A percentile compares a stretch with the other conserved stretches of the same genome.
Conservation (phyloP, 2,888 invertebrate species). For the Pollenia griseotomentosa region DNA sequence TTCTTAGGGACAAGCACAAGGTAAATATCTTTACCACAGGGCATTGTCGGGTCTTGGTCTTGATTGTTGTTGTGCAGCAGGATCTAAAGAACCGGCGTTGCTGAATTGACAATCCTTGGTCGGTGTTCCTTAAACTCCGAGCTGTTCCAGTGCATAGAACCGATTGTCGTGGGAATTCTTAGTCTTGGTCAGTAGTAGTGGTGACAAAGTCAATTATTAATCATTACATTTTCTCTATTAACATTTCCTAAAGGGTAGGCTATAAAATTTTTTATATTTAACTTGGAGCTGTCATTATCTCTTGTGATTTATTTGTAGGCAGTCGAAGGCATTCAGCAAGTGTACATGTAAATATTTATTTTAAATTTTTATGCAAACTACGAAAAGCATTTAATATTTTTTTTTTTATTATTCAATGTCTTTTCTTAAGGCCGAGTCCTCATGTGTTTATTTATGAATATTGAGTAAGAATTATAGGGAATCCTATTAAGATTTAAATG, state of each 20-base stretch:
- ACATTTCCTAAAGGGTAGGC: neutral
- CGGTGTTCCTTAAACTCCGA: too few species aligned
- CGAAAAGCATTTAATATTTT: neutral
- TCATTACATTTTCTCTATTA: neutral
- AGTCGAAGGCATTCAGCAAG: neutral
- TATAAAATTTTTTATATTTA: neutral
- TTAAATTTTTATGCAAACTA: constrained; percentile 24
- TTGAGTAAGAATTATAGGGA: constrained; percentile 8
- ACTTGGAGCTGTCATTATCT: constrained; percentile 15
- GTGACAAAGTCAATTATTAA: too few species aligned
- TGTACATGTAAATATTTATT: constrained; percentile 34
- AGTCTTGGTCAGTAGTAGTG: too few species aligned
- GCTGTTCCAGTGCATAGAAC: too few species aligned
- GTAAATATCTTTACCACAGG: too few species aligned
- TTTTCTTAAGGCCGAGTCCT: neutral
- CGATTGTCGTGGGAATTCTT: too few species aligned
- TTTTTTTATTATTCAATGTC: constrained; percentile 5
- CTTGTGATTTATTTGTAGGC: constrained; percentile 53
- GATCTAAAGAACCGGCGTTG: too few species aligned
- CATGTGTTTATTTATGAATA: neutral
- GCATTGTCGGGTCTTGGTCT: too few species aligned
- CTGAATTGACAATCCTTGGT: too few species aligned
- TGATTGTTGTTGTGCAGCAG: too few species aligned
- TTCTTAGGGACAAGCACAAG: too few species aligned
- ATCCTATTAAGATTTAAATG: constrained; percentile 50